Percentiles rank a stretch among this genome's conserved stretches.
These are phyloP conservation scores for Oncopodura yosiiana DNA, from an alignment of 1,140 invertebrate species.

Conservation along the genomic window DNA sequence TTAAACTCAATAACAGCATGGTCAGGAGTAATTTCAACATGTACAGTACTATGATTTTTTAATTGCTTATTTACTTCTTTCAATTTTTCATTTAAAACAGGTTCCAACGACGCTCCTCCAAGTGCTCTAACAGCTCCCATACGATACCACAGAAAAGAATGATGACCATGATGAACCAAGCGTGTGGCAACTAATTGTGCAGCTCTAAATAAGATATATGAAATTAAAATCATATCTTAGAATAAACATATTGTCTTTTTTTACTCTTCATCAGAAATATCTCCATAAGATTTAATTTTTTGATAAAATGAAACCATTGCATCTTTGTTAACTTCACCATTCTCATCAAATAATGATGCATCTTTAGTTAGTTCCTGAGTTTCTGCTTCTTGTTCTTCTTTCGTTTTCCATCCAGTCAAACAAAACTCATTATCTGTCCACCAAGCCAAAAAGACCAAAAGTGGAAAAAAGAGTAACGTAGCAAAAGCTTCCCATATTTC, in stretches of 20 bases:
- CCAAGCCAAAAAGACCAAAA: slow-evolving; percentile 46
- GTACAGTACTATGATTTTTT: too few species aligned
- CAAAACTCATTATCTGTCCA: slow-evolving; percentile 41
- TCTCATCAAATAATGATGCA: slow-evolving; percentile 37
- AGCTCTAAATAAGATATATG: slow-evolving; percentile 26
- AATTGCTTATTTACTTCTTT: too few species aligned
- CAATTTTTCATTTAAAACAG: slow-evolving; percentile 8
- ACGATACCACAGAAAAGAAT: slow-evolving; percentile 50
- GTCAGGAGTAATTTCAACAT: slow-evolving; percentile 24
- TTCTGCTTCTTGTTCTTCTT: neutral
- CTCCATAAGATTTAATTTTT: slow-evolving; percentile 47
- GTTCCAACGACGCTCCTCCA: neutral
- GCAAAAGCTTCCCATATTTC: slow-evolving; percentile 54
- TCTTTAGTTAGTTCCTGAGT: neutral
- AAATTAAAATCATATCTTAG: neutral
- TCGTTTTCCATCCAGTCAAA: slow-evolving; percentile 35
- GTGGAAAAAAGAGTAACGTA: slow-evolving; percentile 51
- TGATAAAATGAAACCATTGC: slow-evolving; percentile 44
- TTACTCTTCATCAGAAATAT: slow-evolving; percentile 49
- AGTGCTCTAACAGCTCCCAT: slow-evolving; percentile 28
- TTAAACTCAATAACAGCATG: slow-evolving; percentile 50
- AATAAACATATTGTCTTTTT: slow-evolving; percentile 36
- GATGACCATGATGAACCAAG: too few species aligned
- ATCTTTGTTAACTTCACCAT: slow-evolving; percentile 43
- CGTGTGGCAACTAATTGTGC: slow-evolving; percentile 43